Evolutionary conservation across 2,113 vertebrate species (phyloP), one percentile per base, ranked within the genome.

Genomic region (Manacus vitellinus): DNA sequence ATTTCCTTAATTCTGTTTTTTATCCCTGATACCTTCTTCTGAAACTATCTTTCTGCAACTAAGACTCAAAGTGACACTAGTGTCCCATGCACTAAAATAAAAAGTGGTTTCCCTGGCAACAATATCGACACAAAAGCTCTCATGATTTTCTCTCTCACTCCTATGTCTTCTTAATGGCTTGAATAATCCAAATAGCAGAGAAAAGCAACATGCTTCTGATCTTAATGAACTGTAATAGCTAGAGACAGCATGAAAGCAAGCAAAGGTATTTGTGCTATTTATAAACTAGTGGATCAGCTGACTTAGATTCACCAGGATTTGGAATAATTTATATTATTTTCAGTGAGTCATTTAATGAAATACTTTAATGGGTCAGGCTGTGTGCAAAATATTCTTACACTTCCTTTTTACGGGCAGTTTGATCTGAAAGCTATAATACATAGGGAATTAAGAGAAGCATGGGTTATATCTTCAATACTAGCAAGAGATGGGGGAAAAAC

Each of bases 81-180:
- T 88, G 95, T 97, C 96, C 96, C 87, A 86, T 88, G 95, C 62
- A 88, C 82, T 49, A 91, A 88, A 95, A 95, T 88, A 88, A 92
- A 96, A 97, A 96, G 85, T 89, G 54, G 97, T 98, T 97, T 96
- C 97, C 97, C 84, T 97, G 97, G 98, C 96, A 98, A 98, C 97
- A 90, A 66, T 88, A 96, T 92, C 2, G 17, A 95, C 94, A 97
- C 89, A 97, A 97, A 98, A 97, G 77, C 93, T 91, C 67, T 74
- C 85, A 75, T 90, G 87, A 97, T 97, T 96, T 98, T 97, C 72
- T 93, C 65, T 92, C 94, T 88, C 70, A 74, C 66, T 97, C 54
- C 66, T 82, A 70, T 73, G 75, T 90, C 12, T 54, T 89, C 88
- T 96, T 81, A 96, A 92, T 88, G 85, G 85, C 71, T 97, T 91